Evolutionary conservation across 2,113 vertebrate species (phyloP), one percentile per base, ranked within the genome.

Genomic region (Cynoglossus semilaevis): DNA sequence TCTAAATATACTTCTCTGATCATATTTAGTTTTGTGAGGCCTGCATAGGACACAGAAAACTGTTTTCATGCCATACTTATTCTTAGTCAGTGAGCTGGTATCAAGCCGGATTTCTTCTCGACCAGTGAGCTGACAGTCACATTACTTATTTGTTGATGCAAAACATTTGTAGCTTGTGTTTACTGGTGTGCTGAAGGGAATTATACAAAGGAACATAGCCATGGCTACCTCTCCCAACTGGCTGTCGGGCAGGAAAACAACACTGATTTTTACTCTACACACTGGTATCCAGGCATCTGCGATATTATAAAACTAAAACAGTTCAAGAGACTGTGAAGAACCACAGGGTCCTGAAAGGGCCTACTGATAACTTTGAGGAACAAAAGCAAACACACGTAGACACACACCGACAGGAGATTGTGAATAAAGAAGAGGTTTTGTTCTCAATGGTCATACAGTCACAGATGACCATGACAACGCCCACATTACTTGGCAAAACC

Each of bases 161-260:
- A 55, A 72, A 51, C 66, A 66, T 63, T 73, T 64, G 81, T 65
- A 73, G 79, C 70, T 76, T 6, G 48, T 38, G 63, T 66, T 68
- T 81, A 65, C 65, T 63, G 48, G 55, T 79, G 59, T 56, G 63
- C 67, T 67, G 15, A 59, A 56, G 74, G 72, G 53, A 64, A 51
- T 64, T 60, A 19, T 63, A 54, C 68, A 52, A 60, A 76, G 74
- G 54, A 51, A 17, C 18, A 72, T 72, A 85, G 76, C 80, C 85
- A 86, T 82, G 78, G 40, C 66, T 77, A 76, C 78, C n/a, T 70
- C 74, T 86, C 76, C 72, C 80, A 64, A 68, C 67, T 70, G 80
- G 22, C 64, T 68, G 48, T 17, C 15, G 37, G 54, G 62, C 59
- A 78, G 66, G 14, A 67, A 82, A 81, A 84, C 71, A 76, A 79